Percentiles rank a stretch among this genome's conserved stretches.
These are phyloP conservation scores for Toxostoma redivivum DNA, from an alignment of 2,113 vertebrate species.

Conservation along the genomic window DNA sequence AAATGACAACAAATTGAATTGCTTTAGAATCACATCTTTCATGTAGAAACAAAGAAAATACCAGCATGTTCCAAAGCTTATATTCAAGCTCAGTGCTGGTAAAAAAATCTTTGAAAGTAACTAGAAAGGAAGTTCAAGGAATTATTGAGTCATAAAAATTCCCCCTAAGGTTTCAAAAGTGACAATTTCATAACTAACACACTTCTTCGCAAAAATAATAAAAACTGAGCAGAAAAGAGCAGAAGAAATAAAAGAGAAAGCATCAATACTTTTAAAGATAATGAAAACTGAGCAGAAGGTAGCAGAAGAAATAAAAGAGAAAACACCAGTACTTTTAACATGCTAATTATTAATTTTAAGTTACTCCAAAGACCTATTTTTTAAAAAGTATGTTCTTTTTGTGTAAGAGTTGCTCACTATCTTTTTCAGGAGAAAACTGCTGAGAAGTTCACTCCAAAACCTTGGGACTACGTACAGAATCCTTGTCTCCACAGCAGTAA, in stretches of 20 bases:
- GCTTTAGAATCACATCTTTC: not conserved
- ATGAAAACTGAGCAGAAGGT: not conserved
- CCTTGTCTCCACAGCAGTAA: not conserved
- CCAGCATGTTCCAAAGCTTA: not conserved
- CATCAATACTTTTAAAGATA: not conserved
- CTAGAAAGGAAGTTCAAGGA: not conserved
- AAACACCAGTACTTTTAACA: not conserved
- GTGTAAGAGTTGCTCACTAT: not conserved
- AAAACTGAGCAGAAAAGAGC: not conserved
- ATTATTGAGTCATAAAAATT: slow-evolving; percentile 13
- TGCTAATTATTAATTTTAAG: not conserved
- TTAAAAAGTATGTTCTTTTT: not conserved
- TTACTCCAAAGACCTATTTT: not conserved
- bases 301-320: not conserved
- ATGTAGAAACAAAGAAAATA: slow-evolving; percentile 1
- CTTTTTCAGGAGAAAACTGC: not conserved
- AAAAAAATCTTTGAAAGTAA: not conserved
- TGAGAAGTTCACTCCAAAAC: not conserved
- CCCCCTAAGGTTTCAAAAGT: not conserved
- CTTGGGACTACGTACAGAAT: not conserved
- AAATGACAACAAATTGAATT: not conserved
- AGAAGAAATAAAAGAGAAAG: not conserved
- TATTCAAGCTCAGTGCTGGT: not conserved
- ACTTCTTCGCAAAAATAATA: not conserved
- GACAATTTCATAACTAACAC: not conserved